phyloP scores from a whole-genome alignment of 1,140 invertebrate genomes.

The Polyergus mexicanus region DNA sequence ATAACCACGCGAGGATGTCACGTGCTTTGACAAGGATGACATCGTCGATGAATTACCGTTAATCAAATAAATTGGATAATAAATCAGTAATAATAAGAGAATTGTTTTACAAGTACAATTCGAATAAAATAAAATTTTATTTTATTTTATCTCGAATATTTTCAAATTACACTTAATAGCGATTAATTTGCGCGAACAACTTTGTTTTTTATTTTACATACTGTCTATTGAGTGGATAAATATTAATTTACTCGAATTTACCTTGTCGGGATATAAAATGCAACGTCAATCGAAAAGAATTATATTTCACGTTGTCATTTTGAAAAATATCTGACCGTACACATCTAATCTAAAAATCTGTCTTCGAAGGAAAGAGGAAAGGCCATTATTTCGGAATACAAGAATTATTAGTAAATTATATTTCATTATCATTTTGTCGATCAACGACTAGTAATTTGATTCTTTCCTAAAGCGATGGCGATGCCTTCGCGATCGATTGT shows the following conservation, averaged over 20 bases:
- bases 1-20: conserved; percentile 53
- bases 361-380: not conserved
- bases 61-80: not conserved
- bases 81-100: not conserved
- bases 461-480: not conserved
- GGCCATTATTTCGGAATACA: not conserved
- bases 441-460: not conserved
- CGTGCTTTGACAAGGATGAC: conserved; percentile 43
- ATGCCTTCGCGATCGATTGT: not conserved
- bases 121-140: not conserved
- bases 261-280: not conserved
- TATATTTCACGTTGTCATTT: not conserved
- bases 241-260: not conserved
- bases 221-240: conserved; percentile 4
- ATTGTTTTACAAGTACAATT: not conserved
- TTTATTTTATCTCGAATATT: conserved; percentile 1
- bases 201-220: not conserved
- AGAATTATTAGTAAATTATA: conserved; percentile 8
- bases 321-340: not conserved
- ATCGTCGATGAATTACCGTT: conserved; percentile 20
- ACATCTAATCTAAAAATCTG: not conserved
- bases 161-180: conserved; percentile 40
- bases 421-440: not conserved
- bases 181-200: not conserved
- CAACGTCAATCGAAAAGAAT: conserved; percentile 3